Evolutionary conservation across 2,797 vertebrate genomes (phyloP).

Genomic region (Octomys mimax): DNA sequence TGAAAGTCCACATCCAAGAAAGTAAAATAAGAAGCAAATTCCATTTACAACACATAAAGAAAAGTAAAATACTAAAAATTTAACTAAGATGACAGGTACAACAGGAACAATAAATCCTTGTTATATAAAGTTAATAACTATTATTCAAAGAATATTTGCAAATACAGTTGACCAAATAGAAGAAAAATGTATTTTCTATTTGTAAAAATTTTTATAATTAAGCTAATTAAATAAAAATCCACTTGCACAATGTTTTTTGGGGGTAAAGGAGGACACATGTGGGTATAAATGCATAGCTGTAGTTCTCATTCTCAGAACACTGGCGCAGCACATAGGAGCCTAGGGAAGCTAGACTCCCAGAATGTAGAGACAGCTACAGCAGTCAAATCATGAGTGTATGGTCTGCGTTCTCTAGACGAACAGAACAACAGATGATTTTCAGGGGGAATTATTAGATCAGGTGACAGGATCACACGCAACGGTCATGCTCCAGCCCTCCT

Average conservation of each 20-base stretch:
- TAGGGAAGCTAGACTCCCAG: background rate
- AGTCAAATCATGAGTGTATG: background rate
- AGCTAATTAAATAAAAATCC: background rate
- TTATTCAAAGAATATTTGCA: background rate
- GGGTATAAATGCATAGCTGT: background rate
- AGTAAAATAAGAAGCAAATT: background rate
- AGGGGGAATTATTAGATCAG: background rate
- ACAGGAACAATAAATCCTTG: background rate
- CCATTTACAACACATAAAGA: background rate
- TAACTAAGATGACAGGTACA: background rate
- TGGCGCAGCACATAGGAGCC: background rate
- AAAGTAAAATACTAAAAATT: background rate
- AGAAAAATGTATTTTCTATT: background rate
- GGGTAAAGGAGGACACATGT: background rate
- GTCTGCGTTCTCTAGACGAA: background rate
- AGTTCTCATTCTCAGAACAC: background rate
- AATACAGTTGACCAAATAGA: background rate
- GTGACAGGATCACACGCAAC: background rate
- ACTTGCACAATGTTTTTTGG: background rate
- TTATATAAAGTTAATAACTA: background rate
- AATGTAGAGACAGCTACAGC: background rate
- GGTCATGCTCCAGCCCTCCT: background rate
- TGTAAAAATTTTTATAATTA: background rate
- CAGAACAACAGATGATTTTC: background rate
- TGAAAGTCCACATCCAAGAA: background rate